phyloP scores from a whole-genome alignment of 1,140 invertebrate species.

The Procambarus virginalis region DNA sequence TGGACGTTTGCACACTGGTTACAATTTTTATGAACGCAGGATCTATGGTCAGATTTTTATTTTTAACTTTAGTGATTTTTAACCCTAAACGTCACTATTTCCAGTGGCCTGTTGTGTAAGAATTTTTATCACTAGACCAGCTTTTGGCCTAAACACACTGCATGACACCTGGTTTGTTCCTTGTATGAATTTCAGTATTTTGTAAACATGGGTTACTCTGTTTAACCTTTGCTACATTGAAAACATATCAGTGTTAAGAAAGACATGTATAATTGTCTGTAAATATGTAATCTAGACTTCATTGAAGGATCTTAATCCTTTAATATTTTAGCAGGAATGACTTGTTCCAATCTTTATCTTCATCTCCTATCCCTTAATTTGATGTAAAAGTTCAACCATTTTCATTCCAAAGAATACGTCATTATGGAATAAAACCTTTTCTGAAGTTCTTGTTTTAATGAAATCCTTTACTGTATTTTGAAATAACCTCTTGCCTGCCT shows the following conservation, averaged over 20 bases:
- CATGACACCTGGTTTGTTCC: constrained; percentile 10
- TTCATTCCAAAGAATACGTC: constrained; percentile 49
- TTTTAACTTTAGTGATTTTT: not conserved
- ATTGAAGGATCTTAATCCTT: not conserved
- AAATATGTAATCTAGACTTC: constrained; percentile 50
- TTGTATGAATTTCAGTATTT: constrained; percentile 26
- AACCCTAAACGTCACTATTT: not conserved
- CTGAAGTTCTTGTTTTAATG: constrained; percentile 1
- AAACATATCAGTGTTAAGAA: constrained; percentile 45
- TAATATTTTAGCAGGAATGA: not conserved
- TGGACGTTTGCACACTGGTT: not conserved
- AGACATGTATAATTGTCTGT: constrained; percentile 44
- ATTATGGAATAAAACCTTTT: constrained; percentile 46
- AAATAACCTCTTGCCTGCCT: no score
- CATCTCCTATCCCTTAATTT: not conserved
- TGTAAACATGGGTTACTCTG: not conserved
- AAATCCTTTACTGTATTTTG: not conserved
- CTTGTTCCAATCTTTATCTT: constrained; percentile 14
- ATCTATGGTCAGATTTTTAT: not conserved
- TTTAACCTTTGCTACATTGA: constrained; percentile 21
- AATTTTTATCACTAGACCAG: constrained; percentile 7
- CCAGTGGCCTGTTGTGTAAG: not conserved
- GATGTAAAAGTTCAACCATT: constrained; percentile 25
- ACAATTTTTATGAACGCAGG: not conserved
- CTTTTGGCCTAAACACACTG: not conserved